Evolutionary conservation across 2,113 vertebrate species (phyloP), one percentile per base, ranked within the genome.

Genomic region (Vanacampus margaritifer): DNA sequence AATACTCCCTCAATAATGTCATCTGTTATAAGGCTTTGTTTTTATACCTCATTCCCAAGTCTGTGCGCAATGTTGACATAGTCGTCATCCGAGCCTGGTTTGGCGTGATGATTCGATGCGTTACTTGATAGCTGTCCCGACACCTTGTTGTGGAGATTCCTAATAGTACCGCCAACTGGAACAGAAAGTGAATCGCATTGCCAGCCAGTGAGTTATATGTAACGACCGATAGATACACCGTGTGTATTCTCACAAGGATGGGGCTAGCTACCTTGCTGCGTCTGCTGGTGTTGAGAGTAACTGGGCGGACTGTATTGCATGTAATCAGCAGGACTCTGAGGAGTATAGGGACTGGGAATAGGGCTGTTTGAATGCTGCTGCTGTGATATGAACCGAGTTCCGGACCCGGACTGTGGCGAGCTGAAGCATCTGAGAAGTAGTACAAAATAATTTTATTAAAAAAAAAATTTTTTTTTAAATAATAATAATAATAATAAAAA

Each of bases 261-360:
- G 8, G 3, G 35, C 36, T 19, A n/a, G 39, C n/a, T 83, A 95
- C 96, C 94, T 94, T 96, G 95, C 75, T 95, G 95, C 84, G 95
- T 92, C 81, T 95, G 96, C 80, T 95, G 96, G 89, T 97, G 95
- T 60, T 97, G 91, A 74, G 95, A 92, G 19, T 98, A 99, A 90
- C 92, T 95, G 79, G 95, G 94, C 83, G 96, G 93, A 78, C 93
- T 93, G 91, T 97, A 99, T 89, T 95, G 94, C 92, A 98, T 94
- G 88, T 96, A 98, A 90, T 95, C 94, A 80, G 94, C 92, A 83
- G 97, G 97, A 9, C 97, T 99, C 91, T 96, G 95, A 79, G 97
- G 96, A 80, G 96, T 95, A 78, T 99, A 99, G 46, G 96, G 96
- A 89, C 96, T 98, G 81, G 97, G 95, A 84, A 98, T 95, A 76